phyloP scores from a whole-genome alignment of 1,140 invertebrate genomes.

The Chymomyza costata region DNA sequence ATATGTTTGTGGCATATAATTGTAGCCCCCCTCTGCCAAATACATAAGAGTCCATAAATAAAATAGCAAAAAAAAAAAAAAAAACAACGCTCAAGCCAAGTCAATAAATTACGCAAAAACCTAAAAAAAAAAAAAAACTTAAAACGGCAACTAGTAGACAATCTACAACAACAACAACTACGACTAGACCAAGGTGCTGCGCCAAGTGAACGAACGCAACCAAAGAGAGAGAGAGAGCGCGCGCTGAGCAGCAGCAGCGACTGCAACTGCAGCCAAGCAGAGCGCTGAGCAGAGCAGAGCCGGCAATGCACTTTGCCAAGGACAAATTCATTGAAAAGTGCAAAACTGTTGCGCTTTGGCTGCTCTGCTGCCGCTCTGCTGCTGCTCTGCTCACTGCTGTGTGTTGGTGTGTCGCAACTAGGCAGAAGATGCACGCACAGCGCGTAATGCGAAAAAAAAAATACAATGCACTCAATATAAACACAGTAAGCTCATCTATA shows the following conservation, averaged over 20 bases:
- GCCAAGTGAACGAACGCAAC: neutral
- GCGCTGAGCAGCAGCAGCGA: constrained; percentile 14
- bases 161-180: constrained; percentile 4
- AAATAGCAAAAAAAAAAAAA: constrained; percentile 1
- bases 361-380: too few species aligned
- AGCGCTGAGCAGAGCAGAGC: constrained; percentile 41
- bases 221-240: neutral
- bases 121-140: constrained; percentile 11
- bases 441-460: too few species aligned
- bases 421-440: constrained; percentile 14
- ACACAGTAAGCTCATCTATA: too few species aligned
- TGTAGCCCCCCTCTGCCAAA: constrained; percentile 18
- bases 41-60: neutral
- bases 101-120: constrained; percentile 64
- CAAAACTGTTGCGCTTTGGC: constrained; percentile 24
- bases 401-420: constrained; percentile 4
- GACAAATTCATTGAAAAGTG: constrained; percentile 73
- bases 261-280: constrained; percentile 29
- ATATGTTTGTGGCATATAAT: neutral
- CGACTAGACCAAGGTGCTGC: constrained; percentile 21
- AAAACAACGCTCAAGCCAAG: constrained; percentile 37
- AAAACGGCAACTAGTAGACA: neutral
- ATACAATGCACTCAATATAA: too few species aligned
- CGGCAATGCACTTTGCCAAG: constrained; percentile 74
- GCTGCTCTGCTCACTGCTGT: too few species aligned